Conservation (phyloP, 2,113 vertebrate genomes). For the Typhlomys cinereus region DNA sequence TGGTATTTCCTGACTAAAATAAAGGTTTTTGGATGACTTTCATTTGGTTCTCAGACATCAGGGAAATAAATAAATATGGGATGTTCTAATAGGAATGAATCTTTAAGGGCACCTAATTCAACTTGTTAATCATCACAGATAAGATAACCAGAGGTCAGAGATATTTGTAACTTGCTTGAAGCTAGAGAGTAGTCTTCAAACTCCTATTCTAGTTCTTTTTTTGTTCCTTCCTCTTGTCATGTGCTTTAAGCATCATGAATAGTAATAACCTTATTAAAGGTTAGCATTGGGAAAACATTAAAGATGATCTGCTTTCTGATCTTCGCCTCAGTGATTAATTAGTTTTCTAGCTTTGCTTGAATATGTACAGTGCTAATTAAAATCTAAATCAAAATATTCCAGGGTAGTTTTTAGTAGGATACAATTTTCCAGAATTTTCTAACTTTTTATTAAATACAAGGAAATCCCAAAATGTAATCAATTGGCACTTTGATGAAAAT, state of each 20-base stretch:
- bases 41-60: background rate
- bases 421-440: background rate
- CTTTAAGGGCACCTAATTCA: background rate
- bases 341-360: background rate
- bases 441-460: background rate
- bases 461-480: conserved; percentile 19
- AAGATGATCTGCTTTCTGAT: conserved; percentile 10
- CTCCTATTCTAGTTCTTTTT: background rate
- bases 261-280: background rate
- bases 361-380: background rate
- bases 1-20: conserved; percentile 21
- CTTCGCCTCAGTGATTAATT: background rate
- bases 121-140: conserved; percentile 9
- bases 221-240: background rate
- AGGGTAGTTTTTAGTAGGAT: background rate
- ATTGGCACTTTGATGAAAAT: conserved; percentile 12
- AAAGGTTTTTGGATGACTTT: background rate
- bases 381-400: background rate
- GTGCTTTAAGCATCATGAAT: background rate
- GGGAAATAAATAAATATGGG: background rate
- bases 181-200: background rate
- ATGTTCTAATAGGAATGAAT: background rate
- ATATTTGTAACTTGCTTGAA: background rate
- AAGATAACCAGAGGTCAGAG: background rate
- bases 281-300: background rate